These are phyloP conservation scores for Holacanthus passer DNA, from an alignment of 2,113 vertebrate genomes.

Conservation along the genomic window DNA sequence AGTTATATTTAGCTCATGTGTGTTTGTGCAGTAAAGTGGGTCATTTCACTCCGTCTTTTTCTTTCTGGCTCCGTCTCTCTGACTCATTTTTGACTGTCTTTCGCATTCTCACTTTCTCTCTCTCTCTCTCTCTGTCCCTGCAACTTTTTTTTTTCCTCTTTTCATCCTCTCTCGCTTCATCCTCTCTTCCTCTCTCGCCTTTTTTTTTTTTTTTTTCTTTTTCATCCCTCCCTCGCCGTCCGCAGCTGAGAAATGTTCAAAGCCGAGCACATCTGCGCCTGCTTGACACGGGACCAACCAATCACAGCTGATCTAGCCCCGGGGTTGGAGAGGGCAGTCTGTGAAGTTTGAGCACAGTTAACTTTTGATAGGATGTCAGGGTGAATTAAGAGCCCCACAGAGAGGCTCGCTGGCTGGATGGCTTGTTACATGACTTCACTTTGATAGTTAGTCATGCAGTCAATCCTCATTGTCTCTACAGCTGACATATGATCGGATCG, in stretches of 20 bases:
- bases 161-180: conserved; percentile 12
- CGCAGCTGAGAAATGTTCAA: conserved; percentile 54
- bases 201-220: background rate
- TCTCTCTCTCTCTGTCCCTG: background rate
- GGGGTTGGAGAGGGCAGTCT: conserved; percentile 34
- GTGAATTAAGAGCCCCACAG: conserved; percentile 56
- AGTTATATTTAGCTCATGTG: conserved; percentile 68
- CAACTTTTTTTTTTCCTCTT: conserved; percentile 16
- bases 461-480: conserved; percentile 6
- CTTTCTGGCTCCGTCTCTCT: conserved; percentile 46
- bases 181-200: background rate
- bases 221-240: background rate
- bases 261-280: conserved; percentile 57
- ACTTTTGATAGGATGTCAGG: conserved; percentile 71
- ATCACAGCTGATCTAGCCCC: conserved; percentile 28
- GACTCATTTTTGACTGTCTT: conserved; percentile 44
- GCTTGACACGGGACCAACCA: conserved; percentile 41
- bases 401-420: conserved; percentile 20
- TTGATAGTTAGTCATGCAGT: conserved; percentile 23
- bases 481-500: conserved; percentile 8
- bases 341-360: conserved; percentile 63
- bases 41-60: conserved; percentile 56
- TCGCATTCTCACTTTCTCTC: conserved; percentile 11
- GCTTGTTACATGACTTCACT: conserved; percentile 39
- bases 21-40: conserved; percentile 71